phyloP scores from a whole-genome alignment of 2,797 vertebrate species.

The Amazona finschi region DNA sequence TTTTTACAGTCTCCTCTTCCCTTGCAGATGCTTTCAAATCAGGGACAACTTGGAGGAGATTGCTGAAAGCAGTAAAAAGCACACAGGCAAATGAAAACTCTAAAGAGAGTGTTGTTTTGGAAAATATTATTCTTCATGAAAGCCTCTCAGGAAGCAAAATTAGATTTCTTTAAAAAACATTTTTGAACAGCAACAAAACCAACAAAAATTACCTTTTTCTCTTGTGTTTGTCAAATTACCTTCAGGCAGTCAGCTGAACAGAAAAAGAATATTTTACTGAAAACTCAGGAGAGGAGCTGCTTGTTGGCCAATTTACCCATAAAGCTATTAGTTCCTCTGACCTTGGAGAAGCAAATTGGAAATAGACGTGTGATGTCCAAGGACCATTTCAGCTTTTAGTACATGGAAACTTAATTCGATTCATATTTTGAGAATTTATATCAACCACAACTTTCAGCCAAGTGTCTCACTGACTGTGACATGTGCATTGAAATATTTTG shows the following conservation, averaged over 20 bases:
- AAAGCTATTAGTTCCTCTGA: not conserved
- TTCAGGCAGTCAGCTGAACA: not conserved
- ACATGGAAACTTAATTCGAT: not conserved
- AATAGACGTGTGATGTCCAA: not conserved
- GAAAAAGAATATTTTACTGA: not conserved
- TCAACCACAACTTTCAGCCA: not conserved
- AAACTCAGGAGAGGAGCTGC: not conserved
- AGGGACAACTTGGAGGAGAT: not conserved
- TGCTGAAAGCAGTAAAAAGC: not conserved
- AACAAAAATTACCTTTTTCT: not conserved
- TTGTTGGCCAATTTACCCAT: not conserved
- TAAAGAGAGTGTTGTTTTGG: not conserved
- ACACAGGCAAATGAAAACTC: not conserved
- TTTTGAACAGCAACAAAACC: not conserved
- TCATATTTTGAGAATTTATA: not conserved
- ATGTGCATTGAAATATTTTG: not conserved
- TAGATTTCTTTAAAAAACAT: constrained; percentile 15
- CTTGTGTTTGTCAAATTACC: not conserved
- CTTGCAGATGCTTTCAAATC: constrained; percentile 1
- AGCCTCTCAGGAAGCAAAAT: constrained; percentile 7
- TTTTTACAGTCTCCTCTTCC: not conserved
- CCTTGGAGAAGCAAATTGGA: constrained; percentile 8
- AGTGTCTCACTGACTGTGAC: not conserved
- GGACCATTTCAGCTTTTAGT: not conserved
- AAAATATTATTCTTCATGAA: constrained; percentile 19